Evolutionary conservation across 2,888 invertebrate genomes (phyloP).

Genomic region (Drosophila bunnanda): DNA sequence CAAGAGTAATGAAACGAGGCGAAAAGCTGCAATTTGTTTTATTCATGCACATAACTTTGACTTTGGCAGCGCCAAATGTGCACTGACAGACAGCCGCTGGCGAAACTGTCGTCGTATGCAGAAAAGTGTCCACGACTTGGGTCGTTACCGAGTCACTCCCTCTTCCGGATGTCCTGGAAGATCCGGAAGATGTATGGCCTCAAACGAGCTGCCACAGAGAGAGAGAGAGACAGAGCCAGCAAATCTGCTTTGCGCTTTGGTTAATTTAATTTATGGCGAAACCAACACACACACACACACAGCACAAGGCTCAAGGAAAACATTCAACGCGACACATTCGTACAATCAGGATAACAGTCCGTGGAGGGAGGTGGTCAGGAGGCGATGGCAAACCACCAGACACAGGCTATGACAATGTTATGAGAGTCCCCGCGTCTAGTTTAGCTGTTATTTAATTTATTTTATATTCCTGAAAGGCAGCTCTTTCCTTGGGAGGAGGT

Average conservation of each 20-base stretch:
- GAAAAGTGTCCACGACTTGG: constrained; percentile 17
- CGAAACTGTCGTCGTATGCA: constrained; percentile 40
- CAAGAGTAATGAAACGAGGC: constrained; percentile 26
- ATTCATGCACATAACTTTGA: constrained; percentile 46
- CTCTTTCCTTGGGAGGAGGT: background rate
- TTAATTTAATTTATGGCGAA: constrained; percentile 70
- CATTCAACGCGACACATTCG: constrained; percentile 2
- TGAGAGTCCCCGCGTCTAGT: background rate
- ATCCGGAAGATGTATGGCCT: constrained; percentile 40
- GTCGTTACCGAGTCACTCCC: background rate
- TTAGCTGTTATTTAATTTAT: constrained; percentile 20
- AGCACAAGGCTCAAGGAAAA: background rate
- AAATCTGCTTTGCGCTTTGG: constrained; percentile 48
- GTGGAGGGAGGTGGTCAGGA: background rate
- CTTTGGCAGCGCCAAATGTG: constrained; percentile 39
- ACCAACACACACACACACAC: constrained; percentile 17
- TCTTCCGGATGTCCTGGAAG: constrained; percentile 3
- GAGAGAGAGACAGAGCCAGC: constrained; percentile 22
- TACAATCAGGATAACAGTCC: constrained; percentile 15
- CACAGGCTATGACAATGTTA: background rate
- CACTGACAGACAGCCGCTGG: constrained; percentile 25
- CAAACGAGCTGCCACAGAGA: constrained; percentile 32
- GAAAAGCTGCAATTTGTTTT: constrained; percentile 53
- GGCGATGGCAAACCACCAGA: background rate
- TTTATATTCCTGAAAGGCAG: constrained; percentile 7